phyloP scores from a whole-genome alignment of 2,888 invertebrate genomes.

The Iphiclides podalirius region DNA sequence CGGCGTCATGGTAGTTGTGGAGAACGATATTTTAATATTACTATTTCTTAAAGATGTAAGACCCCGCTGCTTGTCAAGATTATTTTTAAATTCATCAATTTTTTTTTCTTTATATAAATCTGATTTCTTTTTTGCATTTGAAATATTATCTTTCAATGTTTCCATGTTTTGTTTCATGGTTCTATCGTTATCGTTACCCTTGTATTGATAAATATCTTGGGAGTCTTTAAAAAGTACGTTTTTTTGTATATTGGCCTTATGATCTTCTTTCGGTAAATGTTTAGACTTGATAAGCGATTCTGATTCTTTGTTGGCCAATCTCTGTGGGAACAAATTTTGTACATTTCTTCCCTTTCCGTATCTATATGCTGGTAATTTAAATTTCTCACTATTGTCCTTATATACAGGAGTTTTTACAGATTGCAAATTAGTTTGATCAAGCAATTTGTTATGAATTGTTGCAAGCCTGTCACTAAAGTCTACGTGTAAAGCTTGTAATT shows the following conservation, averaged over 20 bases:
- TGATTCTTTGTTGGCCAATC: background rate
- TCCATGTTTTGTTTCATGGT: background rate
- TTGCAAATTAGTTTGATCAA: slow-evolving; percentile 38
- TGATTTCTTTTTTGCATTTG: background rate
- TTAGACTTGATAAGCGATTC: background rate
- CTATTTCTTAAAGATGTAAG: slow-evolving; percentile 29
- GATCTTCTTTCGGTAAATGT: background rate
- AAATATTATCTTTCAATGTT: background rate
- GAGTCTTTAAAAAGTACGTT: background rate
- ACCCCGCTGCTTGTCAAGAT: slow-evolving; percentile 17
- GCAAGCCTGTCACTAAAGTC: slow-evolving; percentile 58
- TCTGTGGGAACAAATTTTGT: background rate
- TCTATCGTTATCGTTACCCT: background rate
- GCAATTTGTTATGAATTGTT: slow-evolving; percentile 45
- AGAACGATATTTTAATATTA: slow-evolving; percentile 43
- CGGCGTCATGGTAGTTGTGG: slow-evolving; percentile 25
- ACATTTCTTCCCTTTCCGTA: slow-evolving; percentile 6
- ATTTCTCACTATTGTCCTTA: slow-evolving; percentile 11
- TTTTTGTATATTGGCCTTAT: background rate
- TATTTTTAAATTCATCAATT: slow-evolving; percentile 3
- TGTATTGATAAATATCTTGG: background rate
- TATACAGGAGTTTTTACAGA: slow-evolving; percentile 25
- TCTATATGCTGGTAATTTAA: slow-evolving; percentile 14
- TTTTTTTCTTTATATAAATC: background rate
- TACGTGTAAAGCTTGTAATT: slow-evolving; percentile 50